phyloP scores from a whole-genome alignment of 2,888 invertebrate species.

The Boloria selene region DNA sequence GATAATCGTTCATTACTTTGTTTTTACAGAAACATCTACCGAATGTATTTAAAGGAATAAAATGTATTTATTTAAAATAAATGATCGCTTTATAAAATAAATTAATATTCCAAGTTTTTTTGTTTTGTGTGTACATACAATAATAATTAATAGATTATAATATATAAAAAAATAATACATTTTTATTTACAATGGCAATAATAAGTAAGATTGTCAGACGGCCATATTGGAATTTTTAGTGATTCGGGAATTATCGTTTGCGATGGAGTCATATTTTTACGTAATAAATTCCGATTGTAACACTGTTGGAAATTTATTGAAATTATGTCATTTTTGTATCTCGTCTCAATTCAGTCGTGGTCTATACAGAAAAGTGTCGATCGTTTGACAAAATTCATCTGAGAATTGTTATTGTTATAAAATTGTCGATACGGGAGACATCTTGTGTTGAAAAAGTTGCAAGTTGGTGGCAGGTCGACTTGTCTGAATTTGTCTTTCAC shows the following conservation, averaged over 20 bases:
- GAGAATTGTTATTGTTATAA: constrained; percentile 65
- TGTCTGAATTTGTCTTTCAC: constrained; percentile 72
- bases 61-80: no score
- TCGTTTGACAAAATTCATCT: constrained; percentile 78
- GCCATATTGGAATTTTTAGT: constrained; percentile 75
- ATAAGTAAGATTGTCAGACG: constrained; percentile 41
- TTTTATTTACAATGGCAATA: constrained; percentile 49
- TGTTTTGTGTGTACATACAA: no score
- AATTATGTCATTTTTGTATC: constrained; percentile 78
- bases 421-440: constrained; percentile 79
- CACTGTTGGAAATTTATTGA: constrained; percentile 76
- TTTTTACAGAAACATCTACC: no score
- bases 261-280: constrained; percentile 81
- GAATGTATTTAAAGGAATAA: no score
- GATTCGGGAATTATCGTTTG: constrained; percentile 77
- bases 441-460: constrained; percentile 77
- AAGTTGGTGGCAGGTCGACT: constrained; percentile 58
- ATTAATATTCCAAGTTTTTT: no score
- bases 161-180: neutral
- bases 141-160: no score
- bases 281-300: constrained; percentile 74
- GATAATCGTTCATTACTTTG: no score
- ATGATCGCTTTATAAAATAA: no score
- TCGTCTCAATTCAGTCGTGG: constrained; percentile 72
- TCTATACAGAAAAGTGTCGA: constrained; percentile 75